These are phyloP conservation scores for Phrynocephalus forsythii DNA, from an alignment of 2,797 vertebrate species.

Conservation along the genomic window DNA sequence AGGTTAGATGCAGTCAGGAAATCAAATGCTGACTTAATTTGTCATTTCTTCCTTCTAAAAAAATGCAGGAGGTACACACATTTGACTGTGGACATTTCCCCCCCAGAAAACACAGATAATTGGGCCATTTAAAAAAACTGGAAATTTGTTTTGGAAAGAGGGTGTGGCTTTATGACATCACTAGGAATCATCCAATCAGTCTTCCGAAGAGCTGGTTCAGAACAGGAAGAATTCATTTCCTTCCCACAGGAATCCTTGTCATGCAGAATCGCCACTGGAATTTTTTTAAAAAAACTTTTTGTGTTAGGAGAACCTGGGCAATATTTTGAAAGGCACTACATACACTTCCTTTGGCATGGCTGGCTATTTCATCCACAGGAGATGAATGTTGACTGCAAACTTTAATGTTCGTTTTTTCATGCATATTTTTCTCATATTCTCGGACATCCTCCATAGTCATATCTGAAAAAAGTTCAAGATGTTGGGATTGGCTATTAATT, in stretches of 20 bases:
- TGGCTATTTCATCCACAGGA: slow-evolving; percentile 94
- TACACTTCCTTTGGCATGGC: slow-evolving; percentile 95
- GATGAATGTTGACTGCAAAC: slow-evolving; percentile 96
- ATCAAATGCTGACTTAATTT: slow-evolving; percentile 4
- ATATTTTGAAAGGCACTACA: slow-evolving; percentile 82
- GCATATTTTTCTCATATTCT: slow-evolving; percentile 97
- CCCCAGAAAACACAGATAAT: neutral
- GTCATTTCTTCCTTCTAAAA: neutral
- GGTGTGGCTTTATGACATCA: neutral
- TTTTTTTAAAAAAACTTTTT: slow-evolving; percentile 14
- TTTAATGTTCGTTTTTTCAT: slow-evolving; percentile 99
- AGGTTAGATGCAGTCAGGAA: neutral
- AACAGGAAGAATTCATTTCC: neutral
- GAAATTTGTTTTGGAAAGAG: neutral
- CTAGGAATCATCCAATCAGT: neutral
- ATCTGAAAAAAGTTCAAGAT: slow-evolving; percentile 95
- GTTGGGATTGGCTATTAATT: slow-evolving; percentile 80
- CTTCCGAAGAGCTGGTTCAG: neutral
- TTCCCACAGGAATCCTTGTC: slow-evolving; percentile 40
- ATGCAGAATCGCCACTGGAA: slow-evolving; percentile 25
- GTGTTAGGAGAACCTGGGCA: slow-evolving; percentile 65
- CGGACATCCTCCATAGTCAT: slow-evolving; percentile 99
- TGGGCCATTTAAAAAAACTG: neutral
- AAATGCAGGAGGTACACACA: neutral
- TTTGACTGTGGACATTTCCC: neutral